Percentiles rank a stretch among this genome's conserved stretches.
Evolutionary conservation across 1,140 invertebrate species (phyloP).

Genomic region (Drosophila nikananu): DNA sequence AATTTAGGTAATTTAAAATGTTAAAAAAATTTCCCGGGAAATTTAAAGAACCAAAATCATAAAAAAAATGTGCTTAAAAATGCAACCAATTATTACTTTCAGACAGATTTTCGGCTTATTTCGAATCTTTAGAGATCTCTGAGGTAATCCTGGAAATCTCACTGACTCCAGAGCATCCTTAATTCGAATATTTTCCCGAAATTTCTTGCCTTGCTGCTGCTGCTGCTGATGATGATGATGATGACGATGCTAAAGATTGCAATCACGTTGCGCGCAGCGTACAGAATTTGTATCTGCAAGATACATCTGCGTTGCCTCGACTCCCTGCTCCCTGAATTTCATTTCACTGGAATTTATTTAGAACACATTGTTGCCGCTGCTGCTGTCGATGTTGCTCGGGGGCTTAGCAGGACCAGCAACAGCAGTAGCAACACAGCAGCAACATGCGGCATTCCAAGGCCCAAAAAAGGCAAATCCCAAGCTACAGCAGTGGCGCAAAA

Average conservation of each 20-base stretch:
- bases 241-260: slow-evolving; percentile 82
- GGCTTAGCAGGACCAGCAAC: slow-evolving; percentile 27
- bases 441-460: slow-evolving; percentile 75
- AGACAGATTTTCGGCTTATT: accelerated
- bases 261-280: slow-evolving; percentile 73
- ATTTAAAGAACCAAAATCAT: neutral
- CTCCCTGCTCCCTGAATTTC: slow-evolving; percentile 59
- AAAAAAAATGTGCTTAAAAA: neutral
- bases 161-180: neutral
- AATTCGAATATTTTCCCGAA: neutral
- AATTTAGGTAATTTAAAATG: neutral
- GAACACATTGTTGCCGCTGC: slow-evolving; percentile 72
- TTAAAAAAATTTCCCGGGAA: too few species aligned
- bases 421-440: slow-evolving; percentile 31
- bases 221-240: slow-evolving; percentile 54
- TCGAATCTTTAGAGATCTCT: too few species aligned
- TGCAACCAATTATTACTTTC: neutral
- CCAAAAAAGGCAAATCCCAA: slow-evolving; percentile 81
- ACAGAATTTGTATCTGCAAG: slow-evolving; percentile 79
- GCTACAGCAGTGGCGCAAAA: slow-evolving; percentile 42
- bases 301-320: slow-evolving; percentile 62
- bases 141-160: neutral
- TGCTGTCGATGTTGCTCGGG: slow-evolving; percentile 37
- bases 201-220: neutral
- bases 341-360: slow-evolving; percentile 83